Percentiles rank a stretch among this genome's conserved stretches.
phyloP scores from a whole-genome alignment of 1,140 invertebrate genomes.

The Triops longicaudatus region DNA sequence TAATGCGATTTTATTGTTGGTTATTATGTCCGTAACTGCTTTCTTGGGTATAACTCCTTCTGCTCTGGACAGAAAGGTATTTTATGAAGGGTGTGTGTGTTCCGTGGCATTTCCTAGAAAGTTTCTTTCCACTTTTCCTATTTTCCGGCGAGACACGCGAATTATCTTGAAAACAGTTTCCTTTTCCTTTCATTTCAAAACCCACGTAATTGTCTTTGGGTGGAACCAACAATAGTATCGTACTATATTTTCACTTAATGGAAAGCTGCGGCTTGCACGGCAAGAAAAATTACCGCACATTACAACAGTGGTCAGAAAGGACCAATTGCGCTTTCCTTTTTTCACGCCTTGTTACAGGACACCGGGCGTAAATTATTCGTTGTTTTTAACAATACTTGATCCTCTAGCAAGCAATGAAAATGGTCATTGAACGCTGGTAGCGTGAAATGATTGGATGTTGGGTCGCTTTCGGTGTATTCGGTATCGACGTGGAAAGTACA shows the following conservation, averaged over 20 bases:
- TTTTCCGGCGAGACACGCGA: background rate
- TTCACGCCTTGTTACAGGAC: background rate
- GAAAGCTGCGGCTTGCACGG: background rate
- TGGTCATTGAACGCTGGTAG: too few relatives aligned
- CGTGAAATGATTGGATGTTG: too few relatives aligned
- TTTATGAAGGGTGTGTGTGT: too few relatives aligned
- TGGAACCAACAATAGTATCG: background rate
- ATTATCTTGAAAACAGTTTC: background rate
- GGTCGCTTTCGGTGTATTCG: too few relatives aligned
- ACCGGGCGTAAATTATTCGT: background rate
- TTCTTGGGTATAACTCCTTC: background rate
- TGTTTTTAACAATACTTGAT: too few relatives aligned
- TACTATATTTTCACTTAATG: background rate
- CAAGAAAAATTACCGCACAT: background rate
- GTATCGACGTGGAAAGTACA: too few relatives aligned
- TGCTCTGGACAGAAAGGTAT: too few relatives aligned
- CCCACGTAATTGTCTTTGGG: conserved; percentile 1
- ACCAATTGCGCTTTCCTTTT: background rate
- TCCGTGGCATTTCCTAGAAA: too few relatives aligned
- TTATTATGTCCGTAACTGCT: background rate
- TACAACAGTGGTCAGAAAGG: background rate
- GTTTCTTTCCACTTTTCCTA: background rate
- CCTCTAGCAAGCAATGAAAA: too few relatives aligned
- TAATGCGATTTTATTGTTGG: background rate
- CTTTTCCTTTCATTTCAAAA: background rate